Percentiles rank a stretch among this genome's conserved stretches.
These are phyloP conservation scores for Muraenolepis orangiensis DNA, from an alignment of 2,797 vertebrate species.

Conservation along the genomic window DNA sequence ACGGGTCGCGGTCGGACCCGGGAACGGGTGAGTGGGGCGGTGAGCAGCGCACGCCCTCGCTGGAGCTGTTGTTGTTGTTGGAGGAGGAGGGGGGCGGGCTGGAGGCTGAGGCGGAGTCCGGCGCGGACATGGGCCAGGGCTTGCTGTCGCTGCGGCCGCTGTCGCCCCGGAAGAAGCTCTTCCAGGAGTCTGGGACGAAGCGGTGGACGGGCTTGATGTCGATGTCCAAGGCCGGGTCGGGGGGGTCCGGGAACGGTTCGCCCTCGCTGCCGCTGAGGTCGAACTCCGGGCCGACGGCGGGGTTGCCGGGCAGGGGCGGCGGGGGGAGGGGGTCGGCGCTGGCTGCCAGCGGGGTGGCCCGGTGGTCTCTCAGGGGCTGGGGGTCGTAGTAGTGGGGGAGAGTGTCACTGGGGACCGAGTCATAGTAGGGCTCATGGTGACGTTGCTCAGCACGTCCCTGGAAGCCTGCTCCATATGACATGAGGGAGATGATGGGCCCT, in stretches of 20 bases:
- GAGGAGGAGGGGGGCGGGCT: constrained; percentile 32
- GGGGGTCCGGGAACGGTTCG: constrained; percentile 27
- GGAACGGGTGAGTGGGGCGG: constrained; percentile 80
- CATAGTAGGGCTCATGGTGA: constrained; percentile 65
- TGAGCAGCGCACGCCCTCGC: constrained; percentile 79
- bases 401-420: constrained; percentile 67
- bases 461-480: constrained; percentile 70
- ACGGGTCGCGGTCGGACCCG: constrained; percentile 72
- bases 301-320: constrained; percentile 84
- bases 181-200: constrained; percentile 90
- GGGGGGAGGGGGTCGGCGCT: constrained; percentile 83
- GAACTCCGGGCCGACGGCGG: constrained; percentile 79
- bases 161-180: constrained; percentile 79
- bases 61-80: constrained; percentile 69
- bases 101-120: constrained; percentile 1
- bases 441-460: constrained; percentile 65
- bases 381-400: constrained; percentile 30
- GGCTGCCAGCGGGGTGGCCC: constrained; percentile 50
- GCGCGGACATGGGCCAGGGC: constrained; percentile 48
- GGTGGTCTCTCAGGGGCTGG: constrained; percentile 57
- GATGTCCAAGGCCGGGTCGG: constrained; percentile 49
- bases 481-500: constrained; percentile 70
- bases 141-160: constrained; percentile 54
- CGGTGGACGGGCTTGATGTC: constrained; percentile 89
- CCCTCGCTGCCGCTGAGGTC: constrained; percentile 71